phyloP scores from a whole-genome alignment of 2,797 vertebrate species.

The Phataginus tetradactyla region DNA sequence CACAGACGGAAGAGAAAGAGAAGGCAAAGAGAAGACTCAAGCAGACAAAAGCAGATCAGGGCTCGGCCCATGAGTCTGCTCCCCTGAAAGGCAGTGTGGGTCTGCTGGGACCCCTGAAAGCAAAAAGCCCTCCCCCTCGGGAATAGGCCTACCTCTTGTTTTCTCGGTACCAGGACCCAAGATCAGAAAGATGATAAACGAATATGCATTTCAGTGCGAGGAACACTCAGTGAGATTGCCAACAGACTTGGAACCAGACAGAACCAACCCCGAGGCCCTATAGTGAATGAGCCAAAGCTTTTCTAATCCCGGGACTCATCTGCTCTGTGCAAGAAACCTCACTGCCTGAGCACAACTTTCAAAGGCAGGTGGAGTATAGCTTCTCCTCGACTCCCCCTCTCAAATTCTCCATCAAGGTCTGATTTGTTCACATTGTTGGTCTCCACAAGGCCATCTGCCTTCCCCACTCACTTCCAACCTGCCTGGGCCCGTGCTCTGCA shows the following conservation, averaged over 20 bases:
- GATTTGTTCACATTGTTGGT: fast-evolving
- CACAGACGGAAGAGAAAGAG: too few relatives aligned
- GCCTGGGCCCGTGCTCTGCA: not conserved
- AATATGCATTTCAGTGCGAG: too few relatives aligned
- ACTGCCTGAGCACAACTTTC: not conserved
- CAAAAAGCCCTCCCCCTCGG: too few relatives aligned
- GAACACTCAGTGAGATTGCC: too few relatives aligned
- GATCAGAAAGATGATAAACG: too few relatives aligned
- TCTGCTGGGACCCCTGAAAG: not conserved
- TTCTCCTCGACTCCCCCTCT: fast-evolving
- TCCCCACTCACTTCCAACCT: not conserved
- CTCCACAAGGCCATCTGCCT: fast-evolving
- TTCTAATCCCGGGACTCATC: fast-evolving
- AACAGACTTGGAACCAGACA: not conserved
- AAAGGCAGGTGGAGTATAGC: fast-evolving
- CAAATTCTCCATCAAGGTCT: fast-evolving
- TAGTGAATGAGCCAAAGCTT: not conserved
- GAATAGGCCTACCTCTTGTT: too few relatives aligned
- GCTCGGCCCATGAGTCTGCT: not conserved
- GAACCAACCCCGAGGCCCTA: too few relatives aligned
- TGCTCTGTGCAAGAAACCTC: too few relatives aligned
- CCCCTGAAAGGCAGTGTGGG: not conserved
- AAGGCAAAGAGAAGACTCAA: not conserved
- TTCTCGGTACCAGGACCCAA: too few relatives aligned
- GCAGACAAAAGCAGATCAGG: not conserved